Base-by-base conservation (phyloP, 2,113 vertebrate species). In the Anas platyrhynchos region DNA sequence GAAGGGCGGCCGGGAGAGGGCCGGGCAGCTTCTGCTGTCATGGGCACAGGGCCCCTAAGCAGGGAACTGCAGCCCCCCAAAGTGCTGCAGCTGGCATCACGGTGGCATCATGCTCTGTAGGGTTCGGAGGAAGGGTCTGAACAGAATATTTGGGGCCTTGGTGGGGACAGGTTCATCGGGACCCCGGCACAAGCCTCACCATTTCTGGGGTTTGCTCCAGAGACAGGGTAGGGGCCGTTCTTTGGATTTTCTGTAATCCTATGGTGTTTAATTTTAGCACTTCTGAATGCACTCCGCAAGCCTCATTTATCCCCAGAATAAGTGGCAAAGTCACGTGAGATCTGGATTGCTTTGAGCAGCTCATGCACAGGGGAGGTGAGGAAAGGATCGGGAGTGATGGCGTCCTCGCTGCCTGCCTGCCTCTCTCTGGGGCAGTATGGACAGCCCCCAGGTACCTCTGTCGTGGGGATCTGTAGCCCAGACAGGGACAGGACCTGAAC, bases 391-490 rank as follows among this genome's bases (percentile, higher is more conserved):
- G 84, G 22, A 78, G 17, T 1, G 2, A 77, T 77, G 82, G n/a
- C 72, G 41, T 34, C 92, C 16, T 1, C 55, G 79, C 68, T 46
- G 25, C 9, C 7, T 41, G 14, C 58, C 48, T 65, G 48, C 13
- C 41, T 38, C 21, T 31, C 18, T 20, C 63, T 3, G 13, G 17
- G 58, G 87, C 72, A 54, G 6, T 65, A 9, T 63, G 84, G 41
- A 8, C 82, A 89, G 48, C 76, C 13, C 50, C 50, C 7, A 1
- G 14, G 15, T 38, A 34, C n/a, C 34, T 73, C 1, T 0, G 14
- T 50, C 27, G 16, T 2, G 0, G 7, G 55, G 22, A 34, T 16
- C 72, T 29, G 36, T 73, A 1, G 0, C 1, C 5, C 6, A 0
- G 1, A 11, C 4, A 63, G 50, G 54, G 76, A 29, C 21, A 65